Conservation (phyloP, 2,797 vertebrate genomes). For the Fundulus diaphanus region DNA sequence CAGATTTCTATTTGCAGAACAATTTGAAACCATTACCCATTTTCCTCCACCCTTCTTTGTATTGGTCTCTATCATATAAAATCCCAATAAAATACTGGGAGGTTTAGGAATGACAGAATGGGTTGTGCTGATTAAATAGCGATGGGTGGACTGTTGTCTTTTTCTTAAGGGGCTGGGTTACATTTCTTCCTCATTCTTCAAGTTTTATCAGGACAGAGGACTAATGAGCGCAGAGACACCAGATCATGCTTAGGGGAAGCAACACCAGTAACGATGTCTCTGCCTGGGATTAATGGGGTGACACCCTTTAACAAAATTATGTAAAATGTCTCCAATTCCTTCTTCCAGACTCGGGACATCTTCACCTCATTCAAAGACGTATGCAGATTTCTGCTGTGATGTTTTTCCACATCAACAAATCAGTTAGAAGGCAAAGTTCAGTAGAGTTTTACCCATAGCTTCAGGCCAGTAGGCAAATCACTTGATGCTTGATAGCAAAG, state of each 20-base stretch:
- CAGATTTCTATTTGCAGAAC: neutral
- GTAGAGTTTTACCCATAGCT: neutral
- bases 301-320: neutral
- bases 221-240: too few species aligned
- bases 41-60: neutral
- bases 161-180: neutral
- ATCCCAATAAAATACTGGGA: too few species aligned
- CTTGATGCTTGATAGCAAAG: conserved; percentile 6
- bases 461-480: conserved; percentile 22
- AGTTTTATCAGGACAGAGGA: neutral
- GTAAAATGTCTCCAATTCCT: neutral
- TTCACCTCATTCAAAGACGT: neutral
- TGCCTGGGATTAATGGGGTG: too few species aligned
- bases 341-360: neutral
- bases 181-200: neutral
- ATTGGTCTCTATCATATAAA: too few species aligned
- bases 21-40: neutral
- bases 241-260: too few species aligned
- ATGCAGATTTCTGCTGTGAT: neutral
- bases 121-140: neutral
- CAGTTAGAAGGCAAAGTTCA: conserved; percentile 4
- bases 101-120: neutral
- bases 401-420: neutral
- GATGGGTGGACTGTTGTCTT: neutral
- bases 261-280: too few species aligned